phyloP scores from a whole-genome alignment of 2,797 vertebrate genomes.

The Catostomus latipinnis region DNA sequence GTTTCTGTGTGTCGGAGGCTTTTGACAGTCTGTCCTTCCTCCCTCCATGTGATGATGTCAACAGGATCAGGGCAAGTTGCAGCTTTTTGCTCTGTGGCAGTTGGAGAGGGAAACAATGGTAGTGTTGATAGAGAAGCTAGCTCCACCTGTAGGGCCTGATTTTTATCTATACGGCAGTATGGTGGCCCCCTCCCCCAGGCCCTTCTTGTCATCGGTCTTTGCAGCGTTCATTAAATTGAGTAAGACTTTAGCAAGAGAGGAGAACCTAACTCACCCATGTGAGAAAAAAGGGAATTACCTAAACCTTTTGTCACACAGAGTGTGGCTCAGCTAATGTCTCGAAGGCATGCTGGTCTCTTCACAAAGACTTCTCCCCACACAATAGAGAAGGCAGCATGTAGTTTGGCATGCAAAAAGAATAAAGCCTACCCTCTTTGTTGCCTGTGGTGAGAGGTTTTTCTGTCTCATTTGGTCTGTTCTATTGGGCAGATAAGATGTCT shows the following conservation, averaged over 20 bases:
- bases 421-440: slow-evolving; percentile 55
- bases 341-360: slow-evolving; percentile 62
- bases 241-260: slow-evolving; percentile 57
- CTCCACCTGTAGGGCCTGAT: slow-evolving; percentile 68
- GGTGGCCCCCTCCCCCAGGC: slow-evolving; percentile 47
- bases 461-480: slow-evolving; percentile 54
- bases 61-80: slow-evolving; percentile 44
- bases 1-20: background rate
- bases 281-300: slow-evolving; percentile 61
- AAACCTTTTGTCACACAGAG: slow-evolving; percentile 67
- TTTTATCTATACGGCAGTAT: slow-evolving; percentile 57
- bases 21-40: slow-evolving; percentile 2
- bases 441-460: slow-evolving; percentile 58
- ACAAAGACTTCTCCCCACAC: slow-evolving; percentile 59
- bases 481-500: slow-evolving; percentile 48
- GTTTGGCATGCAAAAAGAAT: slow-evolving; percentile 62
- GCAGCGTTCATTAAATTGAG: slow-evolving; percentile 57
- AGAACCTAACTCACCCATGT: slow-evolving; percentile 56
- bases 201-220: slow-evolving; percentile 56
- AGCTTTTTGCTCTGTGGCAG: slow-evolving; percentile 38
- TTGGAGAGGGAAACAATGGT: slow-evolving; percentile 62
- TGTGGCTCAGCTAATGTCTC: slow-evolving; percentile 66
- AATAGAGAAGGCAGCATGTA: slow-evolving; percentile 61
- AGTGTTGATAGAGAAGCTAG: slow-evolving; percentile 65
- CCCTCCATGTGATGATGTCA: slow-evolving; percentile 38